Percentiles rank a stretch among this genome's conserved stretches.
Conservation (phyloP, 2,113 vertebrate species). For the Silurus glanis region DNA sequence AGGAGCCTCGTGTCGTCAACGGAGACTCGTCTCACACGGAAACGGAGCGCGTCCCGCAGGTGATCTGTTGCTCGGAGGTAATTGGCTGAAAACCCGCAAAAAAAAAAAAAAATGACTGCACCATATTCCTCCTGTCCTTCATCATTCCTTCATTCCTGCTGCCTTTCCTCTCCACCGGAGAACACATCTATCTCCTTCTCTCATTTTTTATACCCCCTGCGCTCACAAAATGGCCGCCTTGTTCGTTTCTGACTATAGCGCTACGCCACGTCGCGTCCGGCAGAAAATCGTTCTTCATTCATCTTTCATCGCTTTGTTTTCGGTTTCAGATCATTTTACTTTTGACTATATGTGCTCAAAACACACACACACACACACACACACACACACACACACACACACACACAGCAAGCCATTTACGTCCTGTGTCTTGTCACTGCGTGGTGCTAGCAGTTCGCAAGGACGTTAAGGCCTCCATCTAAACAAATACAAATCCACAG, state of each 20-base stretch:
- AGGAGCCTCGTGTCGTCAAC: conserved; percentile 82
- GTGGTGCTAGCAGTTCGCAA: not conserved
- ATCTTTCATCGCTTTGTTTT: not conserved
- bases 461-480: not conserved
- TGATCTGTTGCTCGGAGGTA: conserved; percentile 99
- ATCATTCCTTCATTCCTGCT: conserved; percentile 22
- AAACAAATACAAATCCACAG: not conserved
- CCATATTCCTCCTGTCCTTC: conserved; percentile 23
- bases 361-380: not conserved
- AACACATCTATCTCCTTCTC: not conserved
- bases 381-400: conserved; percentile 21
- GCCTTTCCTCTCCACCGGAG: not conserved
- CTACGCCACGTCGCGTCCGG: not conserved
- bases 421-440: conserved; percentile 45
- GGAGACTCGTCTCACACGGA: conserved; percentile 85
- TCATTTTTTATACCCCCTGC: not conserved
- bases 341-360: not conserved
- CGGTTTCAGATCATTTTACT: not conserved
- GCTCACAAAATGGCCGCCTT: not conserved
- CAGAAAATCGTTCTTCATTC: not conserved
- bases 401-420: not conserved
- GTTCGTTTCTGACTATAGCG: not conserved
- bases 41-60: conserved; percentile 83
- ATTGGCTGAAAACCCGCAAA: conserved; percentile 67
- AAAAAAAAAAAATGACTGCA: not conserved